Percentiles rank a stretch among this genome's conserved stretches.
These are phyloP conservation scores for Mythimna albipuncta DNA, from an alignment of 2,888 invertebrate species.

Conservation along the genomic window DNA sequence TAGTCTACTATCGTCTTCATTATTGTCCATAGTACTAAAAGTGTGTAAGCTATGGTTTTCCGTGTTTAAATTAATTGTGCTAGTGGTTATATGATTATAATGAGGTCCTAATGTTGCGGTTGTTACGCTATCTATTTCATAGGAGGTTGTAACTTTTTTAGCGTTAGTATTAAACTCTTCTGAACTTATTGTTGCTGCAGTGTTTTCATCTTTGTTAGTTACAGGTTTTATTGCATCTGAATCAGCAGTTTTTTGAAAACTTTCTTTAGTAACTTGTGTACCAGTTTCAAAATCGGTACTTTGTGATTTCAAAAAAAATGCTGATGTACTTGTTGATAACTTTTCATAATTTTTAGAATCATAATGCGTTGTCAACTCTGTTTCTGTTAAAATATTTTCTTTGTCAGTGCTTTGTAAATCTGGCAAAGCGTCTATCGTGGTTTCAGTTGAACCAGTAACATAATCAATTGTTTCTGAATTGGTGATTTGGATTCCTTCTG, in stretches of 20 bases:
- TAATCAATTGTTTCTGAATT: constrained; percentile 13
- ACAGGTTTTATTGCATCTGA: constrained; percentile 7
- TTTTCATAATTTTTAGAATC: constrained; percentile 7
- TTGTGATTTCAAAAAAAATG: constrained; percentile 3
- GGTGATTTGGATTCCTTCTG: constrained; percentile 17
- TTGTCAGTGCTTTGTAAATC: constrained; percentile 24
- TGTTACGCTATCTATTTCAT: constrained; percentile 7
- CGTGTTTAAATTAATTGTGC: constrained; percentile 21
- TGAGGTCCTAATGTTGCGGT: constrained; percentile 1
- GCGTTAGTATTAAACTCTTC: neutral
- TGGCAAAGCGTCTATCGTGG: neutral
- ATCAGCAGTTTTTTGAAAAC: constrained; percentile 24
- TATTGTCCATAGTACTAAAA: constrained; percentile 26
- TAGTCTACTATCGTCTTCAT: constrained; percentile 3
- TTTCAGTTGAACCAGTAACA: constrained; percentile 8
- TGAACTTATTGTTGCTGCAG: constrained; percentile 15
- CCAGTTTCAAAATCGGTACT: constrained; percentile 15
- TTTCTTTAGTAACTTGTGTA: constrained; percentile 33
- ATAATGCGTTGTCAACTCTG: constrained; percentile 17
- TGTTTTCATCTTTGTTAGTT: constrained; percentile 2
- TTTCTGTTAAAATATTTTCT: constrained; percentile 9
- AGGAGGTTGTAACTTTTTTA: constrained; percentile 1
- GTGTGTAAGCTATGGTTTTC: constrained; percentile 7
- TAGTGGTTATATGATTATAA: constrained; percentile 10
- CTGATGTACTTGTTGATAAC: constrained; percentile 21